Base-by-base conservation (phyloP, 2,888 invertebrate species). In the Caenorhabditis becei region DNA sequence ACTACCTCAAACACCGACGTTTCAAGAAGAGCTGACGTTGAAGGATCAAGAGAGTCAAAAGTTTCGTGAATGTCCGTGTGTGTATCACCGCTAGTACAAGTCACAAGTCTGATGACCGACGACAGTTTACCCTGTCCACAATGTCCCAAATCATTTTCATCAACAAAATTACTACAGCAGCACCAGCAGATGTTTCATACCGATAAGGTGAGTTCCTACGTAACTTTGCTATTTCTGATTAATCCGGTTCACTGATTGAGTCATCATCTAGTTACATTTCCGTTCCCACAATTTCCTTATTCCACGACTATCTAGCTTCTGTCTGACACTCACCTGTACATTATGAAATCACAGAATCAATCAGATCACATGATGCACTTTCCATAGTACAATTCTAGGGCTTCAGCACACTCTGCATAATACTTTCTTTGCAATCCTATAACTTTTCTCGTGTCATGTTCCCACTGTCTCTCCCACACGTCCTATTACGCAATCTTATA, bases 161-260 rank as follows among this genome's bases (percentile, higher is more conserved):
- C 84, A 35, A 85, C 86, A 51, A 87, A 87, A 61, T 74, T 87
- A 20, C 74, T 90, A 16, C 86, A 86, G 70, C 88, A 89, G 41
- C 90, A 90, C 83, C 85, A 87, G 63, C 87, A 88, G 58, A 83
- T 87, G 85, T 88, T 89, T 74, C 90, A 90, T 80, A 83, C 88
- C 11, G 91, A 91, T 59, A 91, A 91, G 84, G 86, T 87, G 49
- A 54, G 82, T 2, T 37, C 54, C 62, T n/a, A 47, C 47, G 47
- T 26, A 49, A 53, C 18, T 65, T 26, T 71, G 11, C n/a, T 51
- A 20, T 49, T 35, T 14, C 26, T 61, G 32, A 2, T 18, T 47
- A 47, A 18, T 24, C 44, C 49, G 53, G 53, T 54, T 65, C 53
- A 14, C 54, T 53, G 28, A 35, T 65, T 58, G 63, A 49, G 47